Conservation (phyloP, 2,797 vertebrate genomes). For the Pipistrellus pipistrellus region DNA sequence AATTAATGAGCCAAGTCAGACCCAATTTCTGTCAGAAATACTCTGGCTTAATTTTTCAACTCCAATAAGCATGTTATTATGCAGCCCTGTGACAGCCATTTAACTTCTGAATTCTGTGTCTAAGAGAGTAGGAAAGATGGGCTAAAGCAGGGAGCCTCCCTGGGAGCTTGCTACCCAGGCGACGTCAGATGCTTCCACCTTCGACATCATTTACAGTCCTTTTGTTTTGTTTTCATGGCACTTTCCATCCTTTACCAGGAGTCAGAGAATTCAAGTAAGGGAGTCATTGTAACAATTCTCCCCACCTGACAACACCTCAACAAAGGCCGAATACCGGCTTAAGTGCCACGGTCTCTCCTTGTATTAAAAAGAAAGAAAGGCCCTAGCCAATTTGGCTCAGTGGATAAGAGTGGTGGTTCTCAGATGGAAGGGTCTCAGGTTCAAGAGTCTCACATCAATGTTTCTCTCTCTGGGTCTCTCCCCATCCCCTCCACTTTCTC, state of each 20-base stretch:
- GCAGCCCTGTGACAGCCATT: background rate
- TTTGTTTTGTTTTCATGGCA: background rate
- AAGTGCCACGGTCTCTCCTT: background rate
- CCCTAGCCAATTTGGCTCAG: too few species aligned
- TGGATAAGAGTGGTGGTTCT: too few species aligned
- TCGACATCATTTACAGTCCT: background rate
- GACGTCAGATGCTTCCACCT: background rate
- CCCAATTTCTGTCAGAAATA: slow-evolving; percentile 61
- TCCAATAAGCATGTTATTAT: slow-evolving; percentile 34
- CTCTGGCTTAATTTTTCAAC: slow-evolving; percentile 42
- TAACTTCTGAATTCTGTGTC: background rate
- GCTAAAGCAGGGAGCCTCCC: background rate
- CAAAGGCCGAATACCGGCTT: background rate
- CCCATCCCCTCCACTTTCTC: too few species aligned
- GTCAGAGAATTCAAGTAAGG: background rate
- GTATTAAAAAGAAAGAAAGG: background rate
- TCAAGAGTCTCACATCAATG: too few species aligned
- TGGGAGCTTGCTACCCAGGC: background rate
- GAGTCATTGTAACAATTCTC: background rate
- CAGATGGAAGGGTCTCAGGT: too few species aligned
- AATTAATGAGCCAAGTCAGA: slow-evolving; percentile 54
- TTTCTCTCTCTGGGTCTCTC: too few species aligned
- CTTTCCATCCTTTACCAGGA: background rate
- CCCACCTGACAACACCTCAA: background rate
- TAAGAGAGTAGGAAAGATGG: background rate